phyloP scores from a whole-genome alignment of 2,797 vertebrate species.

The Lerista edwardsae region DNA sequence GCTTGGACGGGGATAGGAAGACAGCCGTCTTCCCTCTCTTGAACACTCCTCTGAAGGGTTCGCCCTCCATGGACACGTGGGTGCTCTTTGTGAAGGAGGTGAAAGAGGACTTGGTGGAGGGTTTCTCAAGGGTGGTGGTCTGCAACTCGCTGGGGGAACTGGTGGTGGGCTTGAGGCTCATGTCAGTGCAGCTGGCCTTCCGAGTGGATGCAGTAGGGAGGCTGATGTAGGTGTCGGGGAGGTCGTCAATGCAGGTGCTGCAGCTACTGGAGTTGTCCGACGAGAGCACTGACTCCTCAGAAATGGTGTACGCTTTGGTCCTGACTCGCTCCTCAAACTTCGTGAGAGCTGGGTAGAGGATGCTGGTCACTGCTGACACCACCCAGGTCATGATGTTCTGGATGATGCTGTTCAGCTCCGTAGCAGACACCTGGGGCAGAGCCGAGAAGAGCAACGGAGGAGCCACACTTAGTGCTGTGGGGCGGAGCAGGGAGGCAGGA shows the following conservation, averaged over 20 bases:
- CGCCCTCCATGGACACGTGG: slow-evolving; percentile 19
- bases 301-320: slow-evolving; percentile 13
- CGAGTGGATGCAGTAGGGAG: slow-evolving; percentile 31
- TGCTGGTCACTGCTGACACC: slow-evolving; percentile 70
- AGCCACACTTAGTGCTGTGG: too few species aligned
- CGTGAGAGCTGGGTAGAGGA: slow-evolving; percentile 71
- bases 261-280: slow-evolving; percentile 68
- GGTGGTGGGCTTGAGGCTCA: slow-evolving; percentile 15
- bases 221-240: slow-evolving; percentile 16
- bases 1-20: slow-evolving; percentile 2
- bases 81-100: slow-evolving; percentile 20
- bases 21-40: slow-evolving; percentile 24
- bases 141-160: slow-evolving; percentile 7
- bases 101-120: slow-evolving; percentile 29
- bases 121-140: slow-evolving; percentile 25
- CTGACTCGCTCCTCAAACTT: slow-evolving; percentile 67
- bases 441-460: neutral
- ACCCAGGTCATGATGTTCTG: slow-evolving; percentile 73
- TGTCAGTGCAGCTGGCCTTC: slow-evolving; percentile 36
- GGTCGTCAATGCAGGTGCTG: slow-evolving; percentile 66
- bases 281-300: slow-evolving; percentile 57
- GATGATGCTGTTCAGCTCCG: slow-evolving; percentile 59
- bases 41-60: slow-evolving; percentile 1
- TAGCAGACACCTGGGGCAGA: slow-evolving; percentile 6
- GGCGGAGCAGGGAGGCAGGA: too few species aligned